Evolutionary conservation across 2,888 invertebrate species (phyloP), one percentile per base, ranked within the genome.

Genomic region (Chaitophorus viminalis): DNA sequence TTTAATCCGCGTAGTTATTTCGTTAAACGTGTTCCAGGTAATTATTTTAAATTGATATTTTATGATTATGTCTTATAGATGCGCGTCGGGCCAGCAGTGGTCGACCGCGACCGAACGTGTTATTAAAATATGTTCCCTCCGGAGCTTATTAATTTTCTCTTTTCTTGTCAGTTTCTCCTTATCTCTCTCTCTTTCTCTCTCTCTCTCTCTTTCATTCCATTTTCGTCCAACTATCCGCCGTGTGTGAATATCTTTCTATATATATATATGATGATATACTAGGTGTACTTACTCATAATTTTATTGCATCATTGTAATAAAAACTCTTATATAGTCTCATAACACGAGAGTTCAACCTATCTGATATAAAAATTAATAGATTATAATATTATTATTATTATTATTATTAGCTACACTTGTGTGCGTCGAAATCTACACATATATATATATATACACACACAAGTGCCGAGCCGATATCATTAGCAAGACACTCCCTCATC

Each of bases 21-120:
- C 74, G 86, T 87, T 81, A 81, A 87, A 87, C 72, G 86, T 60
- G 79, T 87, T 87, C 60, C 29, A 25, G 72, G 79, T 87, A 87
- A 87, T 87, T 87, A 87, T 87, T 87, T 87, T 81, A 87, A 87
- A 87, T 87, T 87, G 86, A 87, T 87, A 87, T 87, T 87, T 87
- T 79, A 87, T 74, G 86, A 87, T 65, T 36, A 60, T 46, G 60
- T 74, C 54, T 79, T 72, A 68, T 75, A 75, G 60, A 75, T 60
- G 60, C 75, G 83, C 75, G 83, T 83, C 54, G 36, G 60, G 74
- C 39, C 65, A 9, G 33, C 82, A 60, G 75, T 60, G 75, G 82
- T 74, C 54, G 75, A 31, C 79, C 54, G 60, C 86, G 60, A 70
- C 68, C 54, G 52, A 87, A 87, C 86, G 79, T 81, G 86, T 87